phyloP scores from a whole-genome alignment of 1,140 invertebrate species.

The Drosophila gunungcola region DNA sequence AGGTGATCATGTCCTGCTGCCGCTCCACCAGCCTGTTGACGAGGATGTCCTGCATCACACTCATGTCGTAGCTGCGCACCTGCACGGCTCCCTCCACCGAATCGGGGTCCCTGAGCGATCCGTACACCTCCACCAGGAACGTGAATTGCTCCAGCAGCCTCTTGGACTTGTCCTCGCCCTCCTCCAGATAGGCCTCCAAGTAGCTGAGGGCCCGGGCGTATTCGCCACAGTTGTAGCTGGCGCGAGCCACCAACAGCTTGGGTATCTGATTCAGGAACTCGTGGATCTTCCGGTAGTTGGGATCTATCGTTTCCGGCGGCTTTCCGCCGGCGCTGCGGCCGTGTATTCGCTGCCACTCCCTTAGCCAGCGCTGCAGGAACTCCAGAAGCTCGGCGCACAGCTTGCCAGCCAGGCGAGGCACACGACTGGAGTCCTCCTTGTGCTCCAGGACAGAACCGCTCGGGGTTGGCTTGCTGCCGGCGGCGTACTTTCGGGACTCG shows the following conservation, averaged over 20 bases:
- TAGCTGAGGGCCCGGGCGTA: conserved; percentile 90
- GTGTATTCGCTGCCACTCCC: conserved; percentile 86
- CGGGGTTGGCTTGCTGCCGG: conserved; percentile 7
- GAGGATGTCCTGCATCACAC: conserved; percentile 89
- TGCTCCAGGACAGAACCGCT: conserved; percentile 3
- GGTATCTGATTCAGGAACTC: conserved; percentile 87
- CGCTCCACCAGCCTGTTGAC: conserved; percentile 90
- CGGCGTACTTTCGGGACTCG: conserved; percentile 58
- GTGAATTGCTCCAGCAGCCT: conserved; percentile 87
- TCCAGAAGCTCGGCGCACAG: conserved; percentile 90
- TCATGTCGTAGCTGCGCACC: conserved; percentile 88
- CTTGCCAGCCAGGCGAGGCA: conserved; percentile 85
- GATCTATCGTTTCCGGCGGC: conserved; percentile 57
- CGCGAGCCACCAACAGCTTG: conserved; percentile 88
- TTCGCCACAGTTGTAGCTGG: conserved; percentile 90
- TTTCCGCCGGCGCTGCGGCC: conserved; percentile 58
- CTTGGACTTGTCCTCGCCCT: conserved; percentile 84
- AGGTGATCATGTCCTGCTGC: conserved; percentile 90
- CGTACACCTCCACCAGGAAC: conserved; percentile 90
- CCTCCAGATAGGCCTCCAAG: conserved; percentile 89
- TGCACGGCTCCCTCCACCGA: conserved; percentile 90
- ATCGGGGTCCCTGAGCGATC: conserved; percentile 91
- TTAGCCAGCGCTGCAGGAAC: conserved; percentile 90
- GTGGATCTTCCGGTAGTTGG: conserved; percentile 81
- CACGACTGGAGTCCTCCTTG: conserved; percentile 45